Conservation (phyloP, 2,113 vertebrate species). For the Myrmecophaga tridactyla region DNA sequence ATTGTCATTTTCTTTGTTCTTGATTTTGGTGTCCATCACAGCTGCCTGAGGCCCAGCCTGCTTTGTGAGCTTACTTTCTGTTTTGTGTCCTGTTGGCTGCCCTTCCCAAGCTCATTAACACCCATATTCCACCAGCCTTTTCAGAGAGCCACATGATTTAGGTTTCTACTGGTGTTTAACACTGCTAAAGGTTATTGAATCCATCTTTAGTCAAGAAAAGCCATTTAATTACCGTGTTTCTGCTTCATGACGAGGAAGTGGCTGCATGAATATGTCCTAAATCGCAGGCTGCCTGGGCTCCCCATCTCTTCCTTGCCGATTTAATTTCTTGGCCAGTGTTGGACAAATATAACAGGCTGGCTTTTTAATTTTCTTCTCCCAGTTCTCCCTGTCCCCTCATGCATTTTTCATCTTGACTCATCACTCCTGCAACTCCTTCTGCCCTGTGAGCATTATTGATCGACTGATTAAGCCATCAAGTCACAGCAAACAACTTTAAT, state of each 20-base stretch:
- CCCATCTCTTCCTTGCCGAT: constrained; percentile 61
- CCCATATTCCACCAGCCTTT: background rate
- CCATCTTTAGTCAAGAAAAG: constrained; percentile 75
- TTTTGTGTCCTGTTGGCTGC: fast-evolving
- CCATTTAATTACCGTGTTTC: constrained; percentile 60
- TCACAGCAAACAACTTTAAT: constrained; percentile 88
- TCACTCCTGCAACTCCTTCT: constrained; percentile 66
- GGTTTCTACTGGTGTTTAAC: background rate
- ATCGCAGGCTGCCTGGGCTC: background rate
- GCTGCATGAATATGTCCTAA: fast-evolving
- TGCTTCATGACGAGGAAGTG: background rate
- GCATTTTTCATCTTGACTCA: constrained; percentile 89
- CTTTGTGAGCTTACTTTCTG: fast-evolving
- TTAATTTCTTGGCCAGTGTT: constrained; percentile 82
- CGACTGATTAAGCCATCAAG: constrained; percentile 91
- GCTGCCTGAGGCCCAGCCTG: background rate
- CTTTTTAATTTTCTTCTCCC: constrained; percentile 87
- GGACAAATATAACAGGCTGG: constrained; percentile 84
- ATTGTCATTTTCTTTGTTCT: background rate
- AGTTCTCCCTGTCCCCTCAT: constrained; percentile 82
- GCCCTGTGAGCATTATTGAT: constrained; percentile 87
- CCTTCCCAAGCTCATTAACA: background rate
- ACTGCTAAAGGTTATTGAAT: constrained; percentile 73
- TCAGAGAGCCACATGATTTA: fast-evolving
- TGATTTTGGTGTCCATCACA: fast-evolving